Base-by-base conservation (phyloP, 2,113 vertebrate species). In the Aix galericulata region DNA sequence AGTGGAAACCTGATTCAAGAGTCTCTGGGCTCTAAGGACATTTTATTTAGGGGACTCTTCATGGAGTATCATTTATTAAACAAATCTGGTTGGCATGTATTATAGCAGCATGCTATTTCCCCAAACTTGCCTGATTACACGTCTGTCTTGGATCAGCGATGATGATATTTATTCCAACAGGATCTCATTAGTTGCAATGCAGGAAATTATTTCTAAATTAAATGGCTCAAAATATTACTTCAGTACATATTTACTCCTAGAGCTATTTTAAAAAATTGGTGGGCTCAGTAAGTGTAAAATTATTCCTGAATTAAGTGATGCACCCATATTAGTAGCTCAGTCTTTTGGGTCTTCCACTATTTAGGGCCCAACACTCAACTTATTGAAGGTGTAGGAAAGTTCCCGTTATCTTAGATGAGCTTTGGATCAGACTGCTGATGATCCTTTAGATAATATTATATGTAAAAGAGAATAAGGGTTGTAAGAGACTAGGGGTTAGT, bases 171-270 rank as follows among this genome's bases (percentile, higher is more conserved):
- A 94, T 86, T 84, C 89, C 56, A 90, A 10, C 21, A 68, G 76
- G 76, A 91, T 67, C 76, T 97, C 73, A 88, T 90, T 93, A 94
- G n/a, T 64, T 74, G 75, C 32, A 87, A 48, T 40, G 76, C 71
- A 94, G 68, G 72, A 93, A 92, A 94, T 91, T 59, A 74, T n/a
- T 84, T 56, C 60, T 94, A 72, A 90, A 90, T 86, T 63, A 93
- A 82, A 40, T 55, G 64, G 17, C 62, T 94, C 36, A 82, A 82
- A 71, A 78, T 82, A 58, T 84, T 93, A 56, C 52, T 77, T 81
- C 52, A 82, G 38, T 44, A 79, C 27, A 58, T 72, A 71, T 72
- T 83, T 90, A 89, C 16, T 52, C 52, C 60, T 22, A 58, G 29
- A 82, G 9, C 6, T 80, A 74, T 58, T 88, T 74, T 74, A n/a